Evolutionary conservation across 1,140 invertebrate genomes (phyloP).

Genomic region (Penaeus japonicus): DNA sequence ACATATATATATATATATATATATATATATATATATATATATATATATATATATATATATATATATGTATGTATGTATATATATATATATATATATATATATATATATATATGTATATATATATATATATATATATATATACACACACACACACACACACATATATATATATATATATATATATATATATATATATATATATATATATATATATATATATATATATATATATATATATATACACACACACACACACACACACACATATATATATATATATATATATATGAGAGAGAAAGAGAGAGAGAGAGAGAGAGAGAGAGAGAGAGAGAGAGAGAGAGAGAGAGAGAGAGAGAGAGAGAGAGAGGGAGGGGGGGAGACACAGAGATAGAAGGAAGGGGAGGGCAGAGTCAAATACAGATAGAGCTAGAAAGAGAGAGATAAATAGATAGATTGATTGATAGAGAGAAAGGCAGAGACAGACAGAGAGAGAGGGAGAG

Average conservation of each 20-base stretch:
- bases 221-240: slow-evolving; percentile 13
- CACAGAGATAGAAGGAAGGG: too few species aligned
- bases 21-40: slow-evolving; percentile 7
- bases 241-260: background rate
- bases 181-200: background rate
- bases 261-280: background rate
- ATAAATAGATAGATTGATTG: too few species aligned
- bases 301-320: too few species aligned
- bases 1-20: background rate
- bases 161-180: background rate
- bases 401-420: too few species aligned
- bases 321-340: too few species aligned
- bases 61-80: slow-evolving; percentile 4
- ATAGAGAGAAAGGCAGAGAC: too few species aligned
- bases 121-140: slow-evolving; percentile 13
- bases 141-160: too few species aligned
- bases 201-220: slow-evolving; percentile 13
- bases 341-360: too few species aligned
- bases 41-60: background rate
- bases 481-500: too few species aligned
- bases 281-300: too few species aligned
- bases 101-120: slow-evolving; percentile 13
- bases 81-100: slow-evolving; percentile 13
- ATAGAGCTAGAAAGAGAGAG: too few species aligned
- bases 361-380: too few species aligned